A percentile compares a stretch with the other conserved stretches of the same genome.
Conservation (phyloP, 2,113 vertebrate species). For the Pedionomus torquatus region DNA sequence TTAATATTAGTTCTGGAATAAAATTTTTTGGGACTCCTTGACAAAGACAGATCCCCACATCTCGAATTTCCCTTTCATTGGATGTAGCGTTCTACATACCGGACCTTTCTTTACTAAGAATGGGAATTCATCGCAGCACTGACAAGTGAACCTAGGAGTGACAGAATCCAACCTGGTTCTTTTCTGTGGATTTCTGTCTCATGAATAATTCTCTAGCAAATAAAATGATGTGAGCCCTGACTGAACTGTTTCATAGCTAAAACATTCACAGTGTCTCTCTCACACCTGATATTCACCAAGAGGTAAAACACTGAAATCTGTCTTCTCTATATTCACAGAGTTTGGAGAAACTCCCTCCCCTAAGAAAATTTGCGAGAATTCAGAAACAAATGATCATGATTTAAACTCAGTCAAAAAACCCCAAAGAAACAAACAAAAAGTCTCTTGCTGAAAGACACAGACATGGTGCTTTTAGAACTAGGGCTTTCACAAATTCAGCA, state of each 20-base stretch:
- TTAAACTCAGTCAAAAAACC: neutral
- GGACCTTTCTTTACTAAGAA: neutral
- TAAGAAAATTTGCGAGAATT: neutral
- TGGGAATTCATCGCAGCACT: neutral
- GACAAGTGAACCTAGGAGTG: neutral
- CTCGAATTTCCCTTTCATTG: neutral
- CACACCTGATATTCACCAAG: neutral
- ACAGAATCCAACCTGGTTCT: neutral
- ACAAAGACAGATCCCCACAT: neutral
- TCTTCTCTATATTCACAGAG: neutral
- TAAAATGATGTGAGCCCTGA: neutral
- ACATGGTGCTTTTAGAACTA: neutral
- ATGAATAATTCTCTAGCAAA: accelerated
- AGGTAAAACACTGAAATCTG: neutral
- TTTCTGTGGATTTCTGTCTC: neutral
- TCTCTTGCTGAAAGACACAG: neutral
- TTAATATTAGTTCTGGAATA: neutral
- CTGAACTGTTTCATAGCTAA: neutral
- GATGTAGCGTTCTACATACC: neutral
- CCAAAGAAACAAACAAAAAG: neutral
- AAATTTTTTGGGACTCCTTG: neutral
- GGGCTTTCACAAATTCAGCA: neutral
- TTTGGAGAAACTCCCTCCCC: neutral
- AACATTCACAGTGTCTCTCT: neutral
- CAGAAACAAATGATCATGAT: neutral